Conservation (phyloP, 1,140 invertebrate species). For the Euwallacea fornicatus region DNA sequence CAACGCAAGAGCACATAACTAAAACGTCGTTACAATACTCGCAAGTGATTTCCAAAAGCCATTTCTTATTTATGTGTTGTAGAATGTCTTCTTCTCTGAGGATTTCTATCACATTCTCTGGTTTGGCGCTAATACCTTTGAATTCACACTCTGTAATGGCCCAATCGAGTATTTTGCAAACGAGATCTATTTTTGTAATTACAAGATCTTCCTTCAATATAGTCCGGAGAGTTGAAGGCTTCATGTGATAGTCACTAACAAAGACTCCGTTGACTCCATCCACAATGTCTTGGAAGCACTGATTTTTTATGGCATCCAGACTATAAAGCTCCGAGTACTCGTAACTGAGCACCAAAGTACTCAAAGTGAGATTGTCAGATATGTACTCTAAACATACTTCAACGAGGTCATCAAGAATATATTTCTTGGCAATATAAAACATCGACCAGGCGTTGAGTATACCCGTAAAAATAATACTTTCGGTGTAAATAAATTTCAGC, state of each 20-base stretch:
- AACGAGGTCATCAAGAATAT: conserved; percentile 58
- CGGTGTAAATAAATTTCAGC: conserved; percentile 60
- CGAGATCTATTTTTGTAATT: conserved; percentile 56
- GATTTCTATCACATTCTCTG: conserved; percentile 53
- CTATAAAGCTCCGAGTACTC: conserved; percentile 60
- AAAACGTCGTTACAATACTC: conserved; percentile 34
- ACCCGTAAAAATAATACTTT: conserved; percentile 55
- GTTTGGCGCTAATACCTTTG: conserved; percentile 48
- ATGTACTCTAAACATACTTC: conserved; percentile 57
- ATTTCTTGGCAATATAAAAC: conserved; percentile 61
- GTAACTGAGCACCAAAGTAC: conserved; percentile 58
- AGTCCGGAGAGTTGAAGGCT: conserved; percentile 53
- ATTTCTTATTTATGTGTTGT: conserved; percentile 33
- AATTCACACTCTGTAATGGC: conserved; percentile 55
- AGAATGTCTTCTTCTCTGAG: conserved; percentile 51
- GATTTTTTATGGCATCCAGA: conserved; percentile 53
- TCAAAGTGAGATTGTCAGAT: conserved; percentile 56
- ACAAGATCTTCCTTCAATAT: conserved; percentile 56
- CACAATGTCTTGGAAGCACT: conserved; percentile 56
- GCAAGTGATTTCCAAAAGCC: conserved; percentile 23
- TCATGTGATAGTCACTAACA: conserved; percentile 54
- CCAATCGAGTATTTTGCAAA: conserved; percentile 58
- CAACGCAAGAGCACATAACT: conserved; percentile 22
- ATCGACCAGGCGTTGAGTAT: conserved; percentile 60
- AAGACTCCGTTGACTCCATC: conserved; percentile 57